Evolutionary conservation across 2,797 vertebrate species (phyloP).

Genomic region (Luscinia megarhynchos): DNA sequence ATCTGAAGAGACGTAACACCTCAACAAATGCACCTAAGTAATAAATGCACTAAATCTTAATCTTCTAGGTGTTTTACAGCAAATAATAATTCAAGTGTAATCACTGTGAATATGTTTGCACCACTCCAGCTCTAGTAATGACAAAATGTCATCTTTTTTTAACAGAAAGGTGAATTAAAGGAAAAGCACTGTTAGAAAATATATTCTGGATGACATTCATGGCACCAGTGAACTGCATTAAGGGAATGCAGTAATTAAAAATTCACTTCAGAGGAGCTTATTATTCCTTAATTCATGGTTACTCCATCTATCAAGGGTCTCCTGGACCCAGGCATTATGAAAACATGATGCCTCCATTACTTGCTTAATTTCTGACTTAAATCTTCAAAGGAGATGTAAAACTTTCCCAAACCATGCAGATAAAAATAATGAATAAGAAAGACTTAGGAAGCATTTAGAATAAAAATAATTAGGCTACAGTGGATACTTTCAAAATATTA

Average conservation of each 20-base stretch:
- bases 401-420: constrained; percentile 59
- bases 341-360: constrained; percentile 71
- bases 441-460: constrained; percentile 68
- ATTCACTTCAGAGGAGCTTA: constrained; percentile 70
- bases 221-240: constrained; percentile 60
- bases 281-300: constrained; percentile 74
- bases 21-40: neutral
- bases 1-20: neutral
- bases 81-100: neutral
- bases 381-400: constrained; percentile 61
- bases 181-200: constrained; percentile 31
- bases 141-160: neutral
- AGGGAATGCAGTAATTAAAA: constrained; percentile 73
- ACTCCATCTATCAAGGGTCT: constrained; percentile 66
- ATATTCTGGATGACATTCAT: constrained; percentile 54
- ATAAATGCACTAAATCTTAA: neutral
- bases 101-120: neutral
- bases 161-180: constrained; percentile 28
- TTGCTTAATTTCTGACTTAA: constrained; percentile 66
- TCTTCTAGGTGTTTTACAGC: neutral
- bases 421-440: constrained; percentile 71
- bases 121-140: neutral
- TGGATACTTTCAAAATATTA: constrained; percentile 65
- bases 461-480: constrained; percentile 70
- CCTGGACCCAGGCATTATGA: constrained; percentile 58